Percentiles rank a stretch among this genome's conserved stretches.
Evolutionary conservation across 2,888 invertebrate species (phyloP).

Genomic region (Hypselothyrea guttata): DNA sequence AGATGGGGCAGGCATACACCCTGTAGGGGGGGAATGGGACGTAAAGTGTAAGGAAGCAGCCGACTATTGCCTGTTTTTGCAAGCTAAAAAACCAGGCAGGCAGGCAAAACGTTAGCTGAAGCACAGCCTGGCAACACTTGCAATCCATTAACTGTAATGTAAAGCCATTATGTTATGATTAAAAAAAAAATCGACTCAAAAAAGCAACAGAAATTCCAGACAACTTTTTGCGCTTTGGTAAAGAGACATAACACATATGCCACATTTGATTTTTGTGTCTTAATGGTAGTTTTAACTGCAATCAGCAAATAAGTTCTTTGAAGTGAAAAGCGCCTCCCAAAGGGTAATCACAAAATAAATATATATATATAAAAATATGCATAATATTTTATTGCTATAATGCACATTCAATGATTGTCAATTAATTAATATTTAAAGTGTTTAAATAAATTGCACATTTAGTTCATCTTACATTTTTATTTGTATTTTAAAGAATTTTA

Average conservation of each 20-base stretch:
- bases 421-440: no score
- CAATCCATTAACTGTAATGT: slow-evolving; percentile 71
- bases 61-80: slow-evolving; percentile 40
- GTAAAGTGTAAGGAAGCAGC: slow-evolving; percentile 2
- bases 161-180: slow-evolving; percentile 62
- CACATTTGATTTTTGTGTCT: slow-evolving; percentile 8
- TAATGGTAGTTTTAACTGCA: neutral
- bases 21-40: neutral
- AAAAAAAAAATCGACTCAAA: slow-evolving; percentile 33
- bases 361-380: no score
- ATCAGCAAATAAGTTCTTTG: no score
- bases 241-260: slow-evolving; percentile 24
- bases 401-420: no score
- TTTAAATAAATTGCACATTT: no score
- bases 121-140: slow-evolving; percentile 63
- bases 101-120: slow-evolving; percentile 9
- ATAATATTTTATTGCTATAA: no score
- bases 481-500: no score
- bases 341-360: no score
- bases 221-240: slow-evolving; percentile 12
- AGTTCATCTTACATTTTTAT: no score
- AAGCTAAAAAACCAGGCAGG: slow-evolving; percentile 52
- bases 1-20: slow-evolving; percentile 1
- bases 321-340: no score
- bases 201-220: slow-evolving; percentile 19